These are phyloP conservation scores for Tachina grossa DNA, from an alignment of 2,888 invertebrate species.

Conservation along the genomic window DNA sequence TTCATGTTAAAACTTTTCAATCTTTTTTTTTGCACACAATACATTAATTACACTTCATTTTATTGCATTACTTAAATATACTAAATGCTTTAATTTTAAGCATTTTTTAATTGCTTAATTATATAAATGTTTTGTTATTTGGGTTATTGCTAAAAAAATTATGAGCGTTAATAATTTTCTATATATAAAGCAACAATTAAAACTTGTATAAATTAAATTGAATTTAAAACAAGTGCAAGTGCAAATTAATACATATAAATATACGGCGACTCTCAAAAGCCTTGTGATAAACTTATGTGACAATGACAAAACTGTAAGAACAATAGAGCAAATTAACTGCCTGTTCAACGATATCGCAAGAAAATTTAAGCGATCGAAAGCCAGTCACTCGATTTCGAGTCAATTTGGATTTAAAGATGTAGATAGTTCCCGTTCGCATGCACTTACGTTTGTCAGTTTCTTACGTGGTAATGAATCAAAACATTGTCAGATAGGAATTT, in stretches of 20 bases:
- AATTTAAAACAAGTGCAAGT: conserved; percentile 51
- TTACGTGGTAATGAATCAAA: too few relatives aligned
- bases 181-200: conserved; percentile 62
- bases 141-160: conserved; percentile 46
- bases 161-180: conserved; percentile 60
- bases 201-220: conserved; percentile 29
- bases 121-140: conserved; percentile 38
- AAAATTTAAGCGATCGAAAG: too few relatives aligned
- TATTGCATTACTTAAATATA: conserved; percentile 23
- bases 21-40: background rate
- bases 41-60: background rate
- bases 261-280: background rate
- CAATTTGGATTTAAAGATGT: too few relatives aligned
- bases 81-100: conserved; percentile 45
- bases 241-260: too few relatives aligned
- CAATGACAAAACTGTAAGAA: background rate
- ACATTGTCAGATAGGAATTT: too few relatives aligned
- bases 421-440: too few relatives aligned
- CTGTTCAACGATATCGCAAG: too few relatives aligned
- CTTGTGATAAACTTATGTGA: background rate
- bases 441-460: too few relatives aligned
- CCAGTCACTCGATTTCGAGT: too few relatives aligned
- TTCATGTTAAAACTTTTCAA: background rate
- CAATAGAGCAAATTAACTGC: background rate
- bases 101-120: conserved; percentile 46